Percentiles rank a stretch among this genome's conserved stretches.
Evolutionary conservation across 1,140 invertebrate species (phyloP).

Genomic region (Thaumatotibia leucotreta): DNA sequence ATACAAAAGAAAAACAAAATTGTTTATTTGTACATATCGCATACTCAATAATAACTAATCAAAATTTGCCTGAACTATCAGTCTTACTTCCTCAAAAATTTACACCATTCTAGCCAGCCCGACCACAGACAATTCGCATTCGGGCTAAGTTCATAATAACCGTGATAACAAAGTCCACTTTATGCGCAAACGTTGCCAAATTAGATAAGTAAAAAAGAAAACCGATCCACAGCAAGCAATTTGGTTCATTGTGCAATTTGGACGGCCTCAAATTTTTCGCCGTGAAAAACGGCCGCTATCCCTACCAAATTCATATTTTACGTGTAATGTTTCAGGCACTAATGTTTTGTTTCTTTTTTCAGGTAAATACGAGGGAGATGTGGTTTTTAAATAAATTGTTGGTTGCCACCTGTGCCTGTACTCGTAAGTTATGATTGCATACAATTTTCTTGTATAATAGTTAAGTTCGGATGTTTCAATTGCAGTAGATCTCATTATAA

Average conservation of each 20-base stretch:
- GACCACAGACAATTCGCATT: too few relatives aligned
- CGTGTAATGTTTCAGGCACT: conserved; percentile 12
- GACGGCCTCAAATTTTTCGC: neutral
- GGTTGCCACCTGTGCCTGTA: neutral
- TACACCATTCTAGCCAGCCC: too few relatives aligned
- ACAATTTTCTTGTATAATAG: neutral
- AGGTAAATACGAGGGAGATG: conserved; percentile 9
- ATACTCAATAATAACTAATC: too few relatives aligned
- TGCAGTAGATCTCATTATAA: too few relatives aligned
- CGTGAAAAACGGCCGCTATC: conserved; percentile 1
- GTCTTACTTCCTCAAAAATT: too few relatives aligned
- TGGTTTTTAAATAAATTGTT: neutral
- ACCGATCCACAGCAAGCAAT: neutral
- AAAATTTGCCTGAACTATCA: too few relatives aligned
- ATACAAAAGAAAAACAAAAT: too few relatives aligned
- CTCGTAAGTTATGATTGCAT: neutral
- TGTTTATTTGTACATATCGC: too few relatives aligned
- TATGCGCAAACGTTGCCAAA: too few relatives aligned
- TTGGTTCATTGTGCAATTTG: neutral
- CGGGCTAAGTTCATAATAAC: too few relatives aligned
- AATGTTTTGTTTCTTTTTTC: conserved; percentile 13
- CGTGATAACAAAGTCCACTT: too few relatives aligned
- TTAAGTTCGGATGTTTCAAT: too few relatives aligned
- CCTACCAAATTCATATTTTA: conserved; percentile 9
- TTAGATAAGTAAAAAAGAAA: neutral